Conservation (phyloP, 2,888 invertebrate species). For the Theretra japonica region DNA sequence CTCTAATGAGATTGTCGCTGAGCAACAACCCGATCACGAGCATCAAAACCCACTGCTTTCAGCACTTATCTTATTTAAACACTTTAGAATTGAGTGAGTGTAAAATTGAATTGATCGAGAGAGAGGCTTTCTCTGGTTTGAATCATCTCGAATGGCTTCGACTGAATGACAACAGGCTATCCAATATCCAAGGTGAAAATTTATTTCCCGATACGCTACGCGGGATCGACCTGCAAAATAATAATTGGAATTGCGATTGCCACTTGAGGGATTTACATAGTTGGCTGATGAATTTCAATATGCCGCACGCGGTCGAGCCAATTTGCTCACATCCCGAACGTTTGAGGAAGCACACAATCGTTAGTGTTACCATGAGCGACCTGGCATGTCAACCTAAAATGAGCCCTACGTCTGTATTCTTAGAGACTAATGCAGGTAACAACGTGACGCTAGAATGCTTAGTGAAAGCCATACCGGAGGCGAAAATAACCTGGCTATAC, state of each 20-base stretch:
- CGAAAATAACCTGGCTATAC: conserved; percentile 93
- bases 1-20: conserved; percentile 92
- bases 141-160: conserved; percentile 93
- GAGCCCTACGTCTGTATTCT: conserved; percentile 88
- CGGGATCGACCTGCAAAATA: conserved; percentile 92
- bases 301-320: conserved; percentile 91
- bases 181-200: conserved; percentile 88
- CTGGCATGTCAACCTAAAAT: conserved; percentile 93
- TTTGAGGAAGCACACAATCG: conserved; percentile 87
- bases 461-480: conserved; percentile 92
- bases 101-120: conserved; percentile 90
- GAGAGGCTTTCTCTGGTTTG: conserved; percentile 92
- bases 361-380: conserved; percentile 87
- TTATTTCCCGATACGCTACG: conserved; percentile 91
- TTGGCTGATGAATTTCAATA: conserved; percentile 91
- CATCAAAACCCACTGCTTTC: conserved; percentile 89
- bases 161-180: conserved; percentile 92
- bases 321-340: conserved; percentile 89
- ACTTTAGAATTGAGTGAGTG: conserved; percentile 93
- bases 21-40: conserved; percentile 92
- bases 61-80: conserved; percentile 89
- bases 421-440: conserved; percentile 91
- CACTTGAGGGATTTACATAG: conserved; percentile 89
- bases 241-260: conserved; percentile 96
- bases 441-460: conserved; percentile 93